Base-by-base conservation (phyloP, 2,888 invertebrate genomes). In the Drosophila fulvimacula region DNA sequence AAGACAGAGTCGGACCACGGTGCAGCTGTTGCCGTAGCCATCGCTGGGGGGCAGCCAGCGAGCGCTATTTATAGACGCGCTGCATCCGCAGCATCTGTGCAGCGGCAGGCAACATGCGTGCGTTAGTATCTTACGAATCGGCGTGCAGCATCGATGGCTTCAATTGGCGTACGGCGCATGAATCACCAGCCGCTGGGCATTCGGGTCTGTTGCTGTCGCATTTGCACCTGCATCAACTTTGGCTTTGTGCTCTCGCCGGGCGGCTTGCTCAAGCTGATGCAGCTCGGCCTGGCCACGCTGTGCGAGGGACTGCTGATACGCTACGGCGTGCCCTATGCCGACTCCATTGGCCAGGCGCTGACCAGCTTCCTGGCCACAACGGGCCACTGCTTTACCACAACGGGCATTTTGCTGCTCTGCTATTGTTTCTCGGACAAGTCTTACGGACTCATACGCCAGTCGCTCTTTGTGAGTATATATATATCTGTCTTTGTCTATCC, bases 221-320 rank as follows among this genome's bases (percentile, higher is more conserved):
- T 97, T 88, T 97, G 96, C 88, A 95, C 96, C 19, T 97, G 97
- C 90, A 93, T 97, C 62, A 95, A 97, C 91, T 94, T 97, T 58
- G 95, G 95, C 44, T 96, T 97, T 91, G 92, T 97, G 15, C 95
- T 95, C 48, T 95, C 95, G 1, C 94, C 95, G 76, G 94, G 95
- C 39, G 97, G 97, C 19, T 90, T 96, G 32, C 93, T 96, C 52
- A 97, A 97, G 93, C 89, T 97, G 3, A 93, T 94, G 71, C 96
- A 97, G 94, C 94, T 96, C 82, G 93, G 96, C 83, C 92, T 97
- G 79, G 96, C 97, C 30, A 95, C 95, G n/a, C 93, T 97, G 55
- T 97, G 97, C 83, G 97, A 97, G 92, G 96, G 96, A 60, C 92
- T 97, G 63, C 93, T 97, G 11, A 94, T 97, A 57, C 95, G 96